phyloP scores from a whole-genome alignment of 2,797 vertebrate genomes.

The Crax fasciolata region DNA sequence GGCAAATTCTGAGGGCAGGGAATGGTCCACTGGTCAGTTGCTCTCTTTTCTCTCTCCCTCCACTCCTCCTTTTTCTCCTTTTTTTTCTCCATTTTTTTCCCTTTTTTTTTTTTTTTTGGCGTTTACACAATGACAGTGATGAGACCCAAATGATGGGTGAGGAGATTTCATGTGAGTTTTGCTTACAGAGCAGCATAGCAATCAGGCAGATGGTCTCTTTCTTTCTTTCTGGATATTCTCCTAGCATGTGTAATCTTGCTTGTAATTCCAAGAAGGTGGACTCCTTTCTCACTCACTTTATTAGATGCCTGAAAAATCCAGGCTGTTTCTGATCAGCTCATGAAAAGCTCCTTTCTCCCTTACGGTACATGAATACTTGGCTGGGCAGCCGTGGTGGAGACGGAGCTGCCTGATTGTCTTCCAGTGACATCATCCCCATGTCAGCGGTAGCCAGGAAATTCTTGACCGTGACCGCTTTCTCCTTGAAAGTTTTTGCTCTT shows the following conservation, averaged over 20 bases:
- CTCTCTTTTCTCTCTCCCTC: background rate
- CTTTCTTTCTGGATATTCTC: constrained; percentile 51
- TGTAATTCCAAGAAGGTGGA: constrained; percentile 55
- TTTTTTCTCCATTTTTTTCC: background rate
- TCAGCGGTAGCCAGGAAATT: constrained; percentile 49
- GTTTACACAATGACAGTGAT: constrained; percentile 65
- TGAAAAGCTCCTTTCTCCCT: constrained; percentile 28
- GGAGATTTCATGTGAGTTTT: constrained; percentile 56
- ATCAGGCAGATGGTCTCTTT: constrained; percentile 72
- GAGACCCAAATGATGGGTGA: constrained; percentile 49
- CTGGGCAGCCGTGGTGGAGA: background rate
- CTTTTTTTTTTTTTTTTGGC: background rate
- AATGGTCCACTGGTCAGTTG: background rate
- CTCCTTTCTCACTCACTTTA: background rate
- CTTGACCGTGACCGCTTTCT: constrained; percentile 40
- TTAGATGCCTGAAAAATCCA: constrained; percentile 11
- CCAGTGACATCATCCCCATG: constrained; percentile 46
- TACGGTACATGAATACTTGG: constrained; percentile 23
- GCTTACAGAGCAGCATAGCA: constrained; percentile 63
- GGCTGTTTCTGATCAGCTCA: constrained; percentile 47
- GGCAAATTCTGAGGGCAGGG: constrained; percentile 45
- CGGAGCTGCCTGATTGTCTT: constrained; percentile 47
- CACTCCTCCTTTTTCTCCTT: background rate
- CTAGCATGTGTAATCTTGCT: constrained; percentile 44
- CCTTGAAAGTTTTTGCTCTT: constrained; percentile 46